phyloP scores from a whole-genome alignment of 1,140 invertebrate species.

The Lethrus apterus region DNA sequence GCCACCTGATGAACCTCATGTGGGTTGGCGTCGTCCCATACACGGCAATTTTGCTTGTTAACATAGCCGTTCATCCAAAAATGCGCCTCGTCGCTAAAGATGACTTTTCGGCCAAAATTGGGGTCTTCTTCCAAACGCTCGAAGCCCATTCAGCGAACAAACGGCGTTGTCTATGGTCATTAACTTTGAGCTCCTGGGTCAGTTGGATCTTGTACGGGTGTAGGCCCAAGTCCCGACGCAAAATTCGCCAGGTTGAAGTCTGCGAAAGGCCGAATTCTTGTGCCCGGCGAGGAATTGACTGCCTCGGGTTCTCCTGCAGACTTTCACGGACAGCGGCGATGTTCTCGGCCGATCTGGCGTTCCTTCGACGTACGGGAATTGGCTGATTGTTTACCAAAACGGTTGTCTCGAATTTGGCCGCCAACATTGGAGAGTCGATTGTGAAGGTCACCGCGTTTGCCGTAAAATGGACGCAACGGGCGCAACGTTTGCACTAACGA shows the following conservation, averaged over 20 bases:
- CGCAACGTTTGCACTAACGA: no score
- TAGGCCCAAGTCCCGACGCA: no score
- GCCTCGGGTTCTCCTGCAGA: no score
- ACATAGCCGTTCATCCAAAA: slow-evolving; percentile 34
- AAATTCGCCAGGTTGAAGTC: no score
- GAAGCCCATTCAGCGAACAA: slow-evolving; percentile 26
- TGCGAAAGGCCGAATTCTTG: slow-evolving; percentile 23
- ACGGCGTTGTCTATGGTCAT: no score
- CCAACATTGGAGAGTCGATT: slow-evolving; percentile 13
- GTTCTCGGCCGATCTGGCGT: no score
- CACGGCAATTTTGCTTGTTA: no score
- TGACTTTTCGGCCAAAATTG: slow-evolving; percentile 27
- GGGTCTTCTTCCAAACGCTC: slow-evolving; percentile 27
- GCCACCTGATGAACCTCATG: slow-evolving; percentile 2
- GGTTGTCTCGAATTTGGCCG: slow-evolving; percentile 11
- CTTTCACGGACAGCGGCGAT: slow-evolving; percentile 21
- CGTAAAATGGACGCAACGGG: slow-evolving; percentile 22
- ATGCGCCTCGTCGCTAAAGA: slow-evolving; percentile 24
- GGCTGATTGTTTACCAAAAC: slow-evolving; percentile 12
- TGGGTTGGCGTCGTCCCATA: slow-evolving; percentile 11
- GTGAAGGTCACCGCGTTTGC: slow-evolving; percentile 12
- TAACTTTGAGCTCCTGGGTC: no score
- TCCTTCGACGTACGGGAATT: slow-evolving; percentile 17
- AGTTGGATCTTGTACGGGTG: no score
- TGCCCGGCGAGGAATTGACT: no score